phyloP scores from a whole-genome alignment of 2,888 invertebrate genomes.

The Plebejus anna region DNA sequence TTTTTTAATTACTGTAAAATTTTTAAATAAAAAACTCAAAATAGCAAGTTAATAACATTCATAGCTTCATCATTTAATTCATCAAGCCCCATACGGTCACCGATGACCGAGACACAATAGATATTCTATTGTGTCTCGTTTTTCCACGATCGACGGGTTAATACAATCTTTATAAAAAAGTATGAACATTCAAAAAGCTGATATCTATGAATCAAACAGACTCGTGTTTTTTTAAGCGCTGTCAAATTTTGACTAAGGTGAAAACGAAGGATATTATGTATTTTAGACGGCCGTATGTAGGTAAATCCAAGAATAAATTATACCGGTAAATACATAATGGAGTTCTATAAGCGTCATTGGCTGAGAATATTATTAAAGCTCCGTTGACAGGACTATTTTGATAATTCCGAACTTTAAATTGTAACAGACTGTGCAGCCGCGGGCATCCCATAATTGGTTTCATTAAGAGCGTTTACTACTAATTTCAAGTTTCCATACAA shows the following conservation, averaged over 20 bases:
- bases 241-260: neutral
- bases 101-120: too few species aligned
- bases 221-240: neutral
- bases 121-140: too few species aligned
- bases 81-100: too few species aligned
- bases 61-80: too few species aligned
- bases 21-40: too few species aligned
- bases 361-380: slow-evolving; percentile 7
- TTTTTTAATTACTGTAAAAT: too few species aligned
- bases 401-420: neutral
- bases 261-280: neutral
- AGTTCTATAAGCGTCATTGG: slow-evolving; percentile 47
- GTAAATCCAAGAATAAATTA: slow-evolving; percentile 56
- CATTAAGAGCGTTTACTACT: too few species aligned
- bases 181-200: too few species aligned
- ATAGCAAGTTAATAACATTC: too few species aligned
- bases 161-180: too few species aligned
- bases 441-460: neutral
- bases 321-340: slow-evolving; percentile 64
- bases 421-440: neutral
- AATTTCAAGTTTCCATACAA: too few species aligned
- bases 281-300: slow-evolving; percentile 44
- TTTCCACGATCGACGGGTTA: too few species aligned
- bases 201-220: neutral
- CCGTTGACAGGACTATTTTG: neutral